Evolutionary conservation across 2,888 invertebrate genomes (phyloP), one percentile per base, ranked within the genome.

Genomic region (Ypsolopha scabrella): DNA sequence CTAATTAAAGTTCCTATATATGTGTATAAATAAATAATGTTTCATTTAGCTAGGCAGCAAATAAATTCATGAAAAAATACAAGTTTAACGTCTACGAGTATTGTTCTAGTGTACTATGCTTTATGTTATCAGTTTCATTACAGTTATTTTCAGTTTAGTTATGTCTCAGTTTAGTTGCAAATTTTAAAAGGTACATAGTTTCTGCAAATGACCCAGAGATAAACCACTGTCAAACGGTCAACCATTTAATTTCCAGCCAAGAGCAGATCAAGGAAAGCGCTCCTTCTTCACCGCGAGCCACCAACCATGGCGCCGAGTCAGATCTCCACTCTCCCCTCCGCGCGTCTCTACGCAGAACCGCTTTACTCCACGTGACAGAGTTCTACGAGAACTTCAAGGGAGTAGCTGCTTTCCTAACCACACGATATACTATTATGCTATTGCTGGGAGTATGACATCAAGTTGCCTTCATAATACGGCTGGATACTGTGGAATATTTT

Each of bases 281-380:
- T 78, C 1, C 60, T 82, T 2, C 65, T 79, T 10, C 56, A 66
- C 0, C 58, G 80, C 10, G 80, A 80, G 44, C 72, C 74, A 0
- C 70, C 79, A 0, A 60, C 66, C 10, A 62, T 69, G 3, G 65
- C 78, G 24, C 0, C 63, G 13, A 11, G 41, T 9, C 43, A 14
- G 34, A 34, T n/a, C 10, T 24, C 68, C 6, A 82, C 80, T 75
- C 0, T 80, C 81, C 1, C 68, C 66, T 1, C 77, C 80, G 0
- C 85, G 0, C 63, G 85, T 49, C 60, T 85, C 0, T 85, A 83
- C 56, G 74, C 82, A 0, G 86, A 86, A 55, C 86, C 86, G 1
- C 56, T 86, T 0, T 86, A 86, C 52, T 73, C 78, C 0, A 80
- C 82, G 59, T 83, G 78, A 81, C 57, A 41, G 0, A 33, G 33